Percentiles rank a stretch among this genome's conserved stretches.
These are phyloP conservation scores for Chrysolina oricalcia DNA, from an alignment of 2,888 invertebrate species.

Conservation along the genomic window DNA sequence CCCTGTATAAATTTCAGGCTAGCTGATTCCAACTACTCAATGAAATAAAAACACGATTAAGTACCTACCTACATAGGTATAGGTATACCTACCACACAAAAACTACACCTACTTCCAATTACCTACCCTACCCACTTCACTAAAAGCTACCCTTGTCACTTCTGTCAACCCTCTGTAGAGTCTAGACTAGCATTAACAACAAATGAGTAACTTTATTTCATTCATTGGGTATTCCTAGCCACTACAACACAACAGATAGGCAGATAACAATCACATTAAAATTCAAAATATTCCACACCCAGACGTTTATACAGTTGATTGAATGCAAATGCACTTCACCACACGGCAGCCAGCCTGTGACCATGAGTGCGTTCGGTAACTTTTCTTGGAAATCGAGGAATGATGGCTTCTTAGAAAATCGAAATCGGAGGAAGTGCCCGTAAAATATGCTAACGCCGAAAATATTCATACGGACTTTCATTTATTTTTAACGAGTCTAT, in stretches of 20 bases:
- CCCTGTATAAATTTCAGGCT: no score
- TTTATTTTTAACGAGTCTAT: constrained; percentile 3
- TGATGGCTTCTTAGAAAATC: constrained; percentile 3
- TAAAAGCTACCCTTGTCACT: no score
- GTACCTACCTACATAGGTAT: no score
- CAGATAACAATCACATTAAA: background rate
- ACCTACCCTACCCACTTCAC: no score
- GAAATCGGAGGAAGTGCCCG: constrained; percentile 26
- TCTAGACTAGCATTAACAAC: background rate
- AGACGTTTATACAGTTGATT: background rate
- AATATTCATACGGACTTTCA: constrained; percentile 8
- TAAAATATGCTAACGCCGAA: background rate
- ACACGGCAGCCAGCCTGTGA: constrained; percentile 21
- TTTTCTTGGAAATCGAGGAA: constrained; percentile 15
- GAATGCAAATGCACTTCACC: constrained; percentile 19
- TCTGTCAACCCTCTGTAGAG: background rate
- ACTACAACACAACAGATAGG: background rate
- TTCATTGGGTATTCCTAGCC: background rate
- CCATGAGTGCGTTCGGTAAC: constrained; percentile 22
- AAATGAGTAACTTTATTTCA: background rate
- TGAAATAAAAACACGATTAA: no score
- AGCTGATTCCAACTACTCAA: no score
- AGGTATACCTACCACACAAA: no score
- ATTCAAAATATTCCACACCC: background rate
- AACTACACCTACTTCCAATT: no score